These are phyloP conservation scores for Uria aalge DNA, from an alignment of 2,113 vertebrate species.

Conservation along the genomic window DNA sequence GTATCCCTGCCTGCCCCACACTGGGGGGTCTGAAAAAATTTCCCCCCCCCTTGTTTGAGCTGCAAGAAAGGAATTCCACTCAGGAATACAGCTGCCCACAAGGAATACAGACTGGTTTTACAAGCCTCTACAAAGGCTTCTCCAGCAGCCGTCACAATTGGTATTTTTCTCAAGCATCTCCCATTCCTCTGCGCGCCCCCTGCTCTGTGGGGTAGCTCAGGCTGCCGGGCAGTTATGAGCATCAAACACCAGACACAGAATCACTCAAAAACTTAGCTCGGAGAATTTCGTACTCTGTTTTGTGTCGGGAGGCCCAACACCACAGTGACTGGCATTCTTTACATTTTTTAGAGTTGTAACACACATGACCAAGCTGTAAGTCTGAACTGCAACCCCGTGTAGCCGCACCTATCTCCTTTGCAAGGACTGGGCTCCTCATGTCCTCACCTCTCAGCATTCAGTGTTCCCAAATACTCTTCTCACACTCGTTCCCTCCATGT, in stretches of 20 bases:
- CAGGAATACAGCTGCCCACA: neutral
- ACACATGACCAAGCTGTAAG: rapidly evolving
- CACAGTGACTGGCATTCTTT: rapidly evolving
- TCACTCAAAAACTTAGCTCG: rapidly evolving
- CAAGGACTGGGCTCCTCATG: rapidly evolving
- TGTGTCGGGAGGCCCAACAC: neutral
- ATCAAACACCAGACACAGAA: neutral
- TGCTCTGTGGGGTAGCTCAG: rapidly evolving
- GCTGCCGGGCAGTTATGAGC: rapidly evolving
- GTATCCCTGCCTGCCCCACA: rapidly evolving
- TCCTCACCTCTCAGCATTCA: neutral
- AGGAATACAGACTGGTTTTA: neutral
- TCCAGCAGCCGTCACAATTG: neutral
- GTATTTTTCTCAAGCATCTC: neutral
- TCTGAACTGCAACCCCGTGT: rapidly evolving
- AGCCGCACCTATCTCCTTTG: neutral
- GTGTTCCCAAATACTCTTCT: neutral
- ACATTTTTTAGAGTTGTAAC: neutral
- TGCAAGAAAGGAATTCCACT: neutral
- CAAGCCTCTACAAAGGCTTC: neutral
- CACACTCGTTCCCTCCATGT: neutral
- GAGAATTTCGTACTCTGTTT: no score
- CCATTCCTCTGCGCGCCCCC: rapidly evolving
- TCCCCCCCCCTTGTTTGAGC: neutral
- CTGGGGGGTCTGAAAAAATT: neutral